A percentile compares a stretch with the other conserved stretches of the same genome.
Conservation (phyloP, 2,113 vertebrate species). For the Oostethus manadensis region DNA sequence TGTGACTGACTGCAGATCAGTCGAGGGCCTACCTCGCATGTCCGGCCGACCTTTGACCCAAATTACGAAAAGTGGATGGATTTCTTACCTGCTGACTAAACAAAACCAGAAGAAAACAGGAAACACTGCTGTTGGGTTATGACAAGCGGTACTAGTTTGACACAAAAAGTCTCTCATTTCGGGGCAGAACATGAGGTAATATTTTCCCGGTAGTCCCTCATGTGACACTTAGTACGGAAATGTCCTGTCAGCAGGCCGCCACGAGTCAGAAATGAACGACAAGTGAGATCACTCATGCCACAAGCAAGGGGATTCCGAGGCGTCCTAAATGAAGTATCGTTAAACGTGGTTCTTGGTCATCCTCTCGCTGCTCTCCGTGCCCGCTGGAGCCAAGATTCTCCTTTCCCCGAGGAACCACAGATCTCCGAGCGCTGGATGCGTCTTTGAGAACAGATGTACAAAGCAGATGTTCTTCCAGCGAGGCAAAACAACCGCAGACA, state of each 20-base stretch:
- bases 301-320: neutral
- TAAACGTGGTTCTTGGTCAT: neutral
- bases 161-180: neutral
- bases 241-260: constrained; percentile 35
- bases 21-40: too few species aligned
- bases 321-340: neutral
- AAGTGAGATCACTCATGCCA: neutral
- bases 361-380: constrained; percentile 20
- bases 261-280: constrained; percentile 15
- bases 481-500: constrained; percentile 34
- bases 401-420: constrained; percentile 28
- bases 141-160: neutral
- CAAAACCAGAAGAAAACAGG: too few species aligned
- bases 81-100: too few species aligned
- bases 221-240: constrained; percentile 34
- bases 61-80: too few species aligned
- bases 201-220: constrained; percentile 25
- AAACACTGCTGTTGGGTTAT: too few species aligned
- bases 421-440: constrained; percentile 15
- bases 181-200: constrained; percentile 1
- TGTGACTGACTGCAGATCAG: too few species aligned
- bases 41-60: too few species aligned
- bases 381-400: constrained; percentile 24
- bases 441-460: constrained; percentile 59
- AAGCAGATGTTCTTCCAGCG: constrained; percentile 59